Conservation (phyloP, 1,140 invertebrate genomes). For the Temnothorax nylanderi region DNA sequence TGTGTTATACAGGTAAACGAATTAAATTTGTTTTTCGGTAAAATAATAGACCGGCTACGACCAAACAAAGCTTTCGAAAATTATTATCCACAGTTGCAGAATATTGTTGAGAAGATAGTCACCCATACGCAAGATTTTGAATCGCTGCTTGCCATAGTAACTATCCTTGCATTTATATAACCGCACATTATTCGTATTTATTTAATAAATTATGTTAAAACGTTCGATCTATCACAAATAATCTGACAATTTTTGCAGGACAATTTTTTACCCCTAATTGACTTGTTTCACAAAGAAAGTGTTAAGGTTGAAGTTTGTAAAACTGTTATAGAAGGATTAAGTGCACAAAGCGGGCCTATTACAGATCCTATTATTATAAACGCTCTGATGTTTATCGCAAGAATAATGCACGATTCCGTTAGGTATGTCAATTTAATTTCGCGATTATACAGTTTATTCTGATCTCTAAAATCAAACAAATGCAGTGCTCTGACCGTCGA, state of each 20-base stretch:
- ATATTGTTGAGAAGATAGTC: constrained; percentile 92
- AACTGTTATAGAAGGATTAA: constrained; percentile 91
- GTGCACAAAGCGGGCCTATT: constrained; percentile 87
- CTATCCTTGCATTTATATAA: neutral
- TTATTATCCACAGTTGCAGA: constrained; percentile 91
- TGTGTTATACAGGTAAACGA: constrained; percentile 90
- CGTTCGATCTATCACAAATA: constrained; percentile 87
- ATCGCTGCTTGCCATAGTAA: constrained; percentile 91
- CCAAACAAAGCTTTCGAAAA: constrained; percentile 90
- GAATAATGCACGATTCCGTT: constrained; percentile 96
- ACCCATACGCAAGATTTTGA: constrained; percentile 91
- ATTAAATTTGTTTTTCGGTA: constrained; percentile 93
- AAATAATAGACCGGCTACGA: constrained; percentile 93
- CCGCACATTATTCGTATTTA: neutral
- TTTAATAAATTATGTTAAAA: constrained; percentile 3
- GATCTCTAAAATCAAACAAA: neutral
- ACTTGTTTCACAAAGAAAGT: constrained; percentile 95
- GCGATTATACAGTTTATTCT: neutral
- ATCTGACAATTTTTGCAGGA: constrained; percentile 92
- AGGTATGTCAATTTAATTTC: constrained; percentile 87
- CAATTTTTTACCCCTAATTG: constrained; percentile 95
- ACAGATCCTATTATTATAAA: constrained; percentile 95
- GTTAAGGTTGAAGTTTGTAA: constrained; percentile 94
- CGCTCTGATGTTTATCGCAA: constrained; percentile 94
- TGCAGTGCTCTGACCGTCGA: constrained; percentile 95